phyloP scores from a whole-genome alignment of 2,113 vertebrate species.

The Antennarius striatus region DNA sequence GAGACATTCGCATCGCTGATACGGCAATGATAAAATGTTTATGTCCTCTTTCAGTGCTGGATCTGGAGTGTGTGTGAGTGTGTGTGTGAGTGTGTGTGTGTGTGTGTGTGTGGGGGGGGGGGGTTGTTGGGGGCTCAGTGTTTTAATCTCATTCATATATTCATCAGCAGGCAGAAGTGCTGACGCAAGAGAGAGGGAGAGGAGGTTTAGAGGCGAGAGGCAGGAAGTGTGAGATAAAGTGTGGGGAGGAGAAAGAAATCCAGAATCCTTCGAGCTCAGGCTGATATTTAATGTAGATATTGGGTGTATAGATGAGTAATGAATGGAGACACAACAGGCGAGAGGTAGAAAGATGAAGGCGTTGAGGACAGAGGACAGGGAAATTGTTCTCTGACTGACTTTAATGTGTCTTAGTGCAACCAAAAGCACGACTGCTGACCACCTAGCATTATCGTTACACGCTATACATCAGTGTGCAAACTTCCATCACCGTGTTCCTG shows the following conservation, averaged over 20 bases:
- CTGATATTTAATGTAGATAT: conserved; percentile 18
- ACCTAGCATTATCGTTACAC: too few relatives aligned
- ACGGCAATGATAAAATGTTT: conserved; percentile 28
- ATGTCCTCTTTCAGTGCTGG: conserved; percentile 12
- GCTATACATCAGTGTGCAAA: not conserved
- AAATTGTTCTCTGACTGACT: not conserved
- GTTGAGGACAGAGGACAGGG: conserved; percentile 1
- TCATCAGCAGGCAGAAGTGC: conserved; percentile 70
- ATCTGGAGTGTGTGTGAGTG: not conserved
- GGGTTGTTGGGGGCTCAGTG: not conserved
- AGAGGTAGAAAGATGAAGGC: conserved; percentile 2
- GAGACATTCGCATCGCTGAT: not conserved
- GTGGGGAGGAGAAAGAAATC: conserved; percentile 36
- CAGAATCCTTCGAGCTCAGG: conserved; percentile 18
- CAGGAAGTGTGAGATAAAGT: conserved; percentile 58
- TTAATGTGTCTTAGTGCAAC: not conserved
- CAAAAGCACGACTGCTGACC: not conserved
- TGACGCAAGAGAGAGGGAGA: conserved; percentile 67
- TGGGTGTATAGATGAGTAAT: conserved; percentile 21
- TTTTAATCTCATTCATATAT: conserved; percentile 76
- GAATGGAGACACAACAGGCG: not conserved
- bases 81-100: too few relatives aligned
- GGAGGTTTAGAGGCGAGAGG: conserved; percentile 58
- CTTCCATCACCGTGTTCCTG: not conserved
- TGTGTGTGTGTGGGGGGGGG: conserved; percentile 1